Evolutionary conservation across 1,140 invertebrate species (phyloP).

Genomic region (Leptoteleia sp.): DNA sequence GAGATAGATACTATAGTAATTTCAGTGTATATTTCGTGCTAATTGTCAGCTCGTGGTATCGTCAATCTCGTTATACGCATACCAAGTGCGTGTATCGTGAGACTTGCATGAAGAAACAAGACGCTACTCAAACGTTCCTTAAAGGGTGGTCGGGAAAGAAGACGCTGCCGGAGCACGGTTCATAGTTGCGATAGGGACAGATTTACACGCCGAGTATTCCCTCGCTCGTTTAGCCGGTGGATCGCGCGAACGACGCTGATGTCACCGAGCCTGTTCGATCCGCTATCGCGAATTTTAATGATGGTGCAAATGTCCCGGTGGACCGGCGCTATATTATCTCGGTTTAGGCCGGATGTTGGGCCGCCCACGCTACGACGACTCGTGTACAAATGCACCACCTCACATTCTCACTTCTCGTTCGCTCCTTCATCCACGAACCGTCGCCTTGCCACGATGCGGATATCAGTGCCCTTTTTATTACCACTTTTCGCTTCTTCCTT

Average conservation of each 20-base stretch:
- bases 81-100: slow-evolving; percentile 73
- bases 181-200: slow-evolving; percentile 51
- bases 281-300: slow-evolving; percentile 82
- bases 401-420: slow-evolving; percentile 44
- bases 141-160: slow-evolving; percentile 65
- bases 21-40: slow-evolving; percentile 71
- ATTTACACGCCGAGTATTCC: slow-evolving; percentile 72
- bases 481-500: slow-evolving; percentile 41
- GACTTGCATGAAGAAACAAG: slow-evolving; percentile 56
- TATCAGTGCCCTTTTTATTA: slow-evolving; percentile 48
- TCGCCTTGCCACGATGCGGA: slow-evolving; percentile 26
- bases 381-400: slow-evolving; percentile 46
- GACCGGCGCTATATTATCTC: slow-evolving; percentile 81
- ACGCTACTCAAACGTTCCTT: slow-evolving; percentile 66
- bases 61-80: slow-evolving; percentile 77
- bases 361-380: slow-evolving; percentile 76
- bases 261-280: slow-evolving; percentile 80
- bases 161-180: slow-evolving; percentile 39
- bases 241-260: slow-evolving; percentile 79
- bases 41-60: slow-evolving; percentile 77
- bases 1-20: slow-evolving; percentile 43
- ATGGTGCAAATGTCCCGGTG: slow-evolving; percentile 80
- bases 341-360: slow-evolving; percentile 80
- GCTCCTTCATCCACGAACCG: slow-evolving; percentile 44
- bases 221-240: slow-evolving; percentile 78